Conservation (phyloP, 2,888 invertebrate genomes). For the Hylaea fasciaria region DNA sequence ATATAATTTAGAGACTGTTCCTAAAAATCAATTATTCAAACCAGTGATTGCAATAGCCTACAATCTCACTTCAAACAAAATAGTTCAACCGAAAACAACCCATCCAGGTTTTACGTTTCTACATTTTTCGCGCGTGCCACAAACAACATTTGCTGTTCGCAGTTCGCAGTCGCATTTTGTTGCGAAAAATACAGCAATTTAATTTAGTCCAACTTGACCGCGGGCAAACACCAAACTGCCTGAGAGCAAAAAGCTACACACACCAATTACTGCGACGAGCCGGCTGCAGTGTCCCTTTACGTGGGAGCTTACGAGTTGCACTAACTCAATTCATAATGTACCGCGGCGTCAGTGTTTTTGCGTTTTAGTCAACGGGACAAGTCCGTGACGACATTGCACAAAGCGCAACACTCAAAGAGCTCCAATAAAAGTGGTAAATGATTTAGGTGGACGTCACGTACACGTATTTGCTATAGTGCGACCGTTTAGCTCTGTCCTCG, state of each 20-base stretch:
- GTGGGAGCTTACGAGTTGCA: slow-evolving; percentile 65
- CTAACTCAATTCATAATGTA: slow-evolving; percentile 78
- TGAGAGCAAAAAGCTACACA: slow-evolving; percentile 77
- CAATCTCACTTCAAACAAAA: slow-evolving; percentile 21
- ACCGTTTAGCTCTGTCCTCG: no score
- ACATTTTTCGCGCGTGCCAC: slow-evolving; percentile 39
- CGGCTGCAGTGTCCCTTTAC: slow-evolving; percentile 62
- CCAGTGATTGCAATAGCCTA: slow-evolving; percentile 28
- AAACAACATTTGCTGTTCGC: slow-evolving; percentile 47
- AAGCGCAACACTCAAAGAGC: slow-evolving; percentile 33
- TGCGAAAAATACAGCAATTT: slow-evolving; percentile 82
- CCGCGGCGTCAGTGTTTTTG: slow-evolving; percentile 61
- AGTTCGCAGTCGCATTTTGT: slow-evolving; percentile 70
- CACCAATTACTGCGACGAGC: slow-evolving; percentile 73
- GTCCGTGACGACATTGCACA: slow-evolving; percentile 33
- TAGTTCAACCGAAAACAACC: slow-evolving; percentile 30
- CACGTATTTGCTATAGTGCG: no score
- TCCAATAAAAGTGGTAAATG: slow-evolving; percentile 38
- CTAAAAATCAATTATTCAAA: slow-evolving; percentile 23
- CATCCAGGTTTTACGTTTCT: slow-evolving; percentile 26
- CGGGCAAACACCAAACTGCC: slow-evolving; percentile 70
- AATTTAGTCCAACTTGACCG: slow-evolving; percentile 80
- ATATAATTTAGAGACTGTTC: not conserved
- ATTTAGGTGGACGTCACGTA: slow-evolving; percentile 40
- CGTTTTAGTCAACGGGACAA: slow-evolving; percentile 52